A percentile compares a stretch with the other conserved stretches of the same genome.
phyloP scores from a whole-genome alignment of 2,888 invertebrate species.

The Euspilapteryx auroguttella region DNA sequence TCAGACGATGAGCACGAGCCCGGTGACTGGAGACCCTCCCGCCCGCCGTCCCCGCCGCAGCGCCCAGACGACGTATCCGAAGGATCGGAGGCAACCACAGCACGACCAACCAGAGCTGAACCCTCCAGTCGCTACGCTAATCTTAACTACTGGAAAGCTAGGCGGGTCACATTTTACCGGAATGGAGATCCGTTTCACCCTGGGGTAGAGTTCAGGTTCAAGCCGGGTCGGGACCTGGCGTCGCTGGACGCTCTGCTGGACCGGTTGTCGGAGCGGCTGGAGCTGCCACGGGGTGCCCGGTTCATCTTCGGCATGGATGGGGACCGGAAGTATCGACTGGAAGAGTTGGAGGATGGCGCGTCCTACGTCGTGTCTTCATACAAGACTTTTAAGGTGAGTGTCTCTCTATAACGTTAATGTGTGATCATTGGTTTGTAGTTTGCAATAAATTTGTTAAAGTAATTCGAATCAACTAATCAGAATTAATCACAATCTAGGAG shows the following conservation, averaged over 20 bases:
- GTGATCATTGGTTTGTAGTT: no score
- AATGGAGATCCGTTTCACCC: constrained; percentile 94
- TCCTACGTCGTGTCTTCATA: constrained; percentile 92
- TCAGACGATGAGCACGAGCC: constrained; percentile 58
- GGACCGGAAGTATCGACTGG: constrained; percentile 78
- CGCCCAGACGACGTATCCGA: constrained; percentile 48
- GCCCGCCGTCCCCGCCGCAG: constrained; percentile 40
- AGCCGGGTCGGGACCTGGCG: constrained; percentile 85
- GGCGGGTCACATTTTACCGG: constrained; percentile 86
- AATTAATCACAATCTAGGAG: no score
- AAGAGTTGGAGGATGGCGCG: constrained; percentile 87
- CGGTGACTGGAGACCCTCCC: constrained; percentile 53
- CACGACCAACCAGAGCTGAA: constrained; percentile 60
- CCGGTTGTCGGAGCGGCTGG: constrained; percentile 84
- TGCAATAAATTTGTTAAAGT: no score
- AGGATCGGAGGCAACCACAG: constrained; percentile 54
- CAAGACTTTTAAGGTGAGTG: constrained; percentile 84
- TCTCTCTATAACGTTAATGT: no score
- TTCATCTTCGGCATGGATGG: constrained; percentile 94
- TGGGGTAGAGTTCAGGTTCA: constrained; percentile 83
- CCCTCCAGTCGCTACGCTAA: constrained; percentile 71
- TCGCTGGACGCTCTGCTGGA: constrained; percentile 84
- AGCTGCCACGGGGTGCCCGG: constrained; percentile 84
- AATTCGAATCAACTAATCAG: no score
- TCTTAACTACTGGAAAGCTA: constrained; percentile 84